Base-by-base conservation (phyloP, 2,113 vertebrate genomes). In the Dendrocopos noguchii region DNA sequence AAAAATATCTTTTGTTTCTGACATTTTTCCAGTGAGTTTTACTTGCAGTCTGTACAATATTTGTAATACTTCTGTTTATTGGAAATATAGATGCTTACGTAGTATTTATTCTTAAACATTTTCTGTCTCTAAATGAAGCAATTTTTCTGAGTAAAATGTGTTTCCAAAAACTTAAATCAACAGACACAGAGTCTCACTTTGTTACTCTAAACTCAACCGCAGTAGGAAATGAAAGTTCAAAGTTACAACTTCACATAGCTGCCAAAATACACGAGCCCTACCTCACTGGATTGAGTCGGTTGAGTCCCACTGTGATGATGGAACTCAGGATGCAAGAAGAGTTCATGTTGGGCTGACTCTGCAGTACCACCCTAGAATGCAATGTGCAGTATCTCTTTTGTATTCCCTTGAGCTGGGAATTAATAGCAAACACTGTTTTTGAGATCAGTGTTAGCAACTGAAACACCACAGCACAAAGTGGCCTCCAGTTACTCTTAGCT, bases 271-370 rank as follows among this genome's bases (percentile, higher is more conserved):
- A 98, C 94, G 31, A 95, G 94, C 90, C 95, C 91, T 95, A 75
- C 96, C 95, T 96, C 59, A 6, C 88, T 96, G 97, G 92, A 95
- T 59, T 96, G 91, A 97, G 89, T 96, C 95, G 85, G 95, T 92
- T 94, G 94, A 95, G 93, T 97, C 98, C 98, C 95, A 96, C 97
- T 97, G 98, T 96, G 97, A 98, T 97, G 96, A 97, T 97, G 95
- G 96, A 98, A 98, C 97, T 98, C 96, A 90, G 96, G 96, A 97
- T 95, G 71, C 88, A 96, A 80, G 85, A 56, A 94, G 91, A 97
- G 97, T 97, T 97, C 97, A 97, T 73, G 85, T 90, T 84, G 85
- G 96, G 93, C 79, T 97, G 94, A 74, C 91, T 90, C 88, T 71
- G 82, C 39, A 87, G 95, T 94, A 89, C 94, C 97, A 91, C 97